Evolutionary conservation across 2,797 vertebrate genomes (phyloP), one percentile per base, ranked within the genome.

Genomic region (Poecilia gillii): DNA sequence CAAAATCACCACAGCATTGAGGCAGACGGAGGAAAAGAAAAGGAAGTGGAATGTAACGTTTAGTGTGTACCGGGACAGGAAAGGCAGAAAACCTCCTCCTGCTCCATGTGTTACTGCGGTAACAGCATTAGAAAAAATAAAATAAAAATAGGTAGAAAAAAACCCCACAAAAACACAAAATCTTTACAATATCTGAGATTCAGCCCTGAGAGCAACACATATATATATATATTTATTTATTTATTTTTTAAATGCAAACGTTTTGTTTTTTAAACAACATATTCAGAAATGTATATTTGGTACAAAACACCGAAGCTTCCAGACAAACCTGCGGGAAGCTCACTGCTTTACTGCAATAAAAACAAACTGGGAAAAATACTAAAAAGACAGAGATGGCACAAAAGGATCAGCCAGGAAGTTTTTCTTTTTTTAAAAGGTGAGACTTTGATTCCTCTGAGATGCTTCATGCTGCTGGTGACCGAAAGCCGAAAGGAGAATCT

Each of bases 191-290:
- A 86, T 91, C 83, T 85, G 90, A 93, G 82, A 86, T 87, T 93
- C 80, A 92, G 93, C 95, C 96, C 96, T 96, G 96, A 96, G 96
- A 94, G 93, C 88, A 90, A 90, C 84, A 93, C 88, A 2, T 62
- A 6, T 31, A 7, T 55, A 6, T 41, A 41, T 41, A 7, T 53
- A 51, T 16, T 6, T 33, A 31, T 13, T 5, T 31, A 41, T 41
- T 6, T 5, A 4, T 55, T n/a, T 55, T 57, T 6, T 31, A 64
- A 64, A 64, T 36, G 23, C 68, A 11, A 78, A 39, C 8, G 13
- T n/a, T 41, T 9, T 18, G 80, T 51, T 72, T n/a, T 51, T 23
- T 9, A 82, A 55, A 83, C 81, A 87, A 81, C 74, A 59, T 62
- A 73, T 36, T 86, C 55, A 75, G 85, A 85, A 90, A 85, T 23